A percentile compares a stretch with the other conserved stretches of the same genome.
Conservation (phyloP, 2,888 invertebrate species). For the Celastrina argiolus region DNA sequence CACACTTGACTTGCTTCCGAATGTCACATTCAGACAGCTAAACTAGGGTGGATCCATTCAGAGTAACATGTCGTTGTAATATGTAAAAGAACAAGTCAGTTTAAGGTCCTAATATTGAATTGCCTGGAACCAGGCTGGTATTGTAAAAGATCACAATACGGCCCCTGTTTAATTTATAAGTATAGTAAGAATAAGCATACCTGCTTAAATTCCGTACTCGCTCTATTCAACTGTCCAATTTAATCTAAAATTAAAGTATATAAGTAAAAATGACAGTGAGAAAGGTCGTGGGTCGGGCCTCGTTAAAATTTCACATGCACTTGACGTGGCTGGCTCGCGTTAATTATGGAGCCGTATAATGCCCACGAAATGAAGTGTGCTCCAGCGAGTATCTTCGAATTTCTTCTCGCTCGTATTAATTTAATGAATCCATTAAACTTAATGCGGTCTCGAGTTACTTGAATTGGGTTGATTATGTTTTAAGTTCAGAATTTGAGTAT, state of each 20-base stretch:
- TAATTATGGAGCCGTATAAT: slow-evolving; percentile 77
- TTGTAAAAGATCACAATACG: too few species aligned
- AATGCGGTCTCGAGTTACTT: not conserved
- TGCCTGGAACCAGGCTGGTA: too few species aligned
- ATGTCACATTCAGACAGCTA: too few species aligned
- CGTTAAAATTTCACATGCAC: slow-evolving; percentile 77
- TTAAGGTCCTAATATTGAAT: too few species aligned
- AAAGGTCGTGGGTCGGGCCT: slow-evolving; percentile 58
- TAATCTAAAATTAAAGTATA: slow-evolving; percentile 5
- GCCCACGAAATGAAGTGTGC: slow-evolving; percentile 61
- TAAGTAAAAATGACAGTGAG: slow-evolving; percentile 48
- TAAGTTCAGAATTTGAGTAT: not conserved
- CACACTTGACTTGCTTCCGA: too few species aligned
- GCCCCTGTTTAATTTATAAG: too few species aligned
- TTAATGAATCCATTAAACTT: slow-evolving; percentile 16
- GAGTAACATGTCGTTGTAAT: too few species aligned
- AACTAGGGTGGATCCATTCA: too few species aligned
- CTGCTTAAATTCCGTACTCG: too few species aligned
- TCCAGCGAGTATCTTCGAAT: slow-evolving; percentile 35
- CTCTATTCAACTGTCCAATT: not conserved
- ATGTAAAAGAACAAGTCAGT: too few species aligned
- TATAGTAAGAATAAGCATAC: too few species aligned
- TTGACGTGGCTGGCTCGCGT: slow-evolving; percentile 73
- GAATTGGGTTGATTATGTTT: not conserved
- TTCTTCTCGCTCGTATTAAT: slow-evolving; percentile 7